These are phyloP conservation scores for Apantesis nais DNA, from an alignment of 2,888 invertebrate species.

Conservation along the genomic window DNA sequence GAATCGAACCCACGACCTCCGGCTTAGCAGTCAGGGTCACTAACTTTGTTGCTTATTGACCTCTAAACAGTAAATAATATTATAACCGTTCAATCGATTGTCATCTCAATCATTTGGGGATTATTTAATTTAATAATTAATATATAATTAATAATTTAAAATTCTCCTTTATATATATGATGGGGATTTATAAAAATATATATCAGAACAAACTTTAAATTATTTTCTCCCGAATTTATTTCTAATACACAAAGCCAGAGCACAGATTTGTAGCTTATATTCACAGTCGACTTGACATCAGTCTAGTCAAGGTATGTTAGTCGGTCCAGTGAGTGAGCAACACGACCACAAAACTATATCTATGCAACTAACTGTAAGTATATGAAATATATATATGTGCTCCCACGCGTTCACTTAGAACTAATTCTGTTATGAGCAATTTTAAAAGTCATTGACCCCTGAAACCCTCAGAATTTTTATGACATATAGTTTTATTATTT, in stretches of 20 bases:
- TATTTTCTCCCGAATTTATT: neutral
- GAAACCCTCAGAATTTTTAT: neutral
- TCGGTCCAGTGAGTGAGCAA: slow-evolving; percentile 10
- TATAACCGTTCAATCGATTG: too few species aligned
- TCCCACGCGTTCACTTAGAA: slow-evolving; percentile 30
- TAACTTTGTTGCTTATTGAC: too few species aligned
- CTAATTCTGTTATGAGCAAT: slow-evolving; percentile 23
- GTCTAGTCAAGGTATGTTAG: slow-evolving; percentile 16
- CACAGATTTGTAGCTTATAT: neutral
- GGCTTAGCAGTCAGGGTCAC: too few species aligned
- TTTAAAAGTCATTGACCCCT: neutral
- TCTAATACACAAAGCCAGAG: neutral
- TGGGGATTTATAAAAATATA: too few species aligned
- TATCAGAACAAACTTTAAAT: too few species aligned
- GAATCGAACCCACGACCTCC: too few species aligned
- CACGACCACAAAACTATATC: slow-evolving; percentile 10
- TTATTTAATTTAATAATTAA: too few species aligned
- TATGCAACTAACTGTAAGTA: neutral
- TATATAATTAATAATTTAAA: too few species aligned
- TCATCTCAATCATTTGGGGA: too few species aligned
- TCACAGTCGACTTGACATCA: slow-evolving; percentile 18
- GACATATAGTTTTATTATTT: neutral
- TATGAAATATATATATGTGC: neutral
- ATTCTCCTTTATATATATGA: too few species aligned
- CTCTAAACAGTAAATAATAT: too few species aligned